A percentile compares a stretch with the other conserved stretches of the same genome.
Evolutionary conservation across 2,797 vertebrate genomes (phyloP).

Genomic region (Furcifer pardalis): DNA sequence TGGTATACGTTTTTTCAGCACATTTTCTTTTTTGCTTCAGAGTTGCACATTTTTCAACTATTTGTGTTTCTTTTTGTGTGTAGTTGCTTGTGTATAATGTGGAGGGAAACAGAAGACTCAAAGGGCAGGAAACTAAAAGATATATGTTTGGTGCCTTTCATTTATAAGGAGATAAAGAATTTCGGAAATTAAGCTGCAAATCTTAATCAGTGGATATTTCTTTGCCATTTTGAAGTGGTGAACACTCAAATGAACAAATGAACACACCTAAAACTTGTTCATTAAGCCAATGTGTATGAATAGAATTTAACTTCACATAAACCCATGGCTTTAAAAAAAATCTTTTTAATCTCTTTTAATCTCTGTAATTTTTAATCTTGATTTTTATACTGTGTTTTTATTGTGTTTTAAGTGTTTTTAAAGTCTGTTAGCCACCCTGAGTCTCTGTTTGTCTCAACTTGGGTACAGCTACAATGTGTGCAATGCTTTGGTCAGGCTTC

Average conservation of each 20-base stretch:
- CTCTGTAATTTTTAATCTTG: too few species aligned
- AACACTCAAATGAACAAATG: neutral
- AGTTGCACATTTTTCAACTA: neutral
- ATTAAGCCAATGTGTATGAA: neutral
- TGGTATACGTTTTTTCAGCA: neutral
- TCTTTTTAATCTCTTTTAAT: too few species aligned
- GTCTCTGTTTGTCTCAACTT: neutral
- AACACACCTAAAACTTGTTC: neutral
- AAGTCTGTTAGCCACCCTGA: too few species aligned
- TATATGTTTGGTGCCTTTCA: neutral
- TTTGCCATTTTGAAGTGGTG: neutral
- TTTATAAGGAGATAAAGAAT: neutral
- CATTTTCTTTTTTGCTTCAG: neutral
- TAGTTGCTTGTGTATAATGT: neutral
- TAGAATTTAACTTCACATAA: constrained; percentile 3
- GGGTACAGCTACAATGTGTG: neutral
- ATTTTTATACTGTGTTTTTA: too few species aligned
- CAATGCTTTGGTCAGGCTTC: neutral
- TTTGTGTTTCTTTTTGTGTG: neutral
- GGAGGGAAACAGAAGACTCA: neutral
- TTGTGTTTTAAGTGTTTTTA: too few species aligned
- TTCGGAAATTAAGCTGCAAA: neutral
- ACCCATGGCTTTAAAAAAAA: too few species aligned
- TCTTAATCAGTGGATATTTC: neutral
- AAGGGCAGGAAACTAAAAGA: neutral